Conservation (phyloP, 2,888 invertebrate species). For the Netelia virgata region DNA sequence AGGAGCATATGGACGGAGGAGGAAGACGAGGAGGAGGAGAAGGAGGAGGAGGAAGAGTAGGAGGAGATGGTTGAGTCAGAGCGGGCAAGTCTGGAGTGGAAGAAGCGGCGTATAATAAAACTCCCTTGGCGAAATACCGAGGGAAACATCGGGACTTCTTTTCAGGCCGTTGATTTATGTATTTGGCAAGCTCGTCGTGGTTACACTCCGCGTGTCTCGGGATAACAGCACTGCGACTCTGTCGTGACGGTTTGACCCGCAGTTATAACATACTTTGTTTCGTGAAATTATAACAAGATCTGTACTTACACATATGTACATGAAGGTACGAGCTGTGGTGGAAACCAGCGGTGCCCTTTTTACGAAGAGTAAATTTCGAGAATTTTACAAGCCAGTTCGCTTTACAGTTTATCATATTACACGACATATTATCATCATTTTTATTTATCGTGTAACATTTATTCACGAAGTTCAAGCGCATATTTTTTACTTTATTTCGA, state of each 20-base stretch:
- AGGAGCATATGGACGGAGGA: neutral
- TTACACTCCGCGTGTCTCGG: conserved; percentile 51
- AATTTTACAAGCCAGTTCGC: conserved; percentile 36
- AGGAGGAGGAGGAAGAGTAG: conserved; percentile 4
- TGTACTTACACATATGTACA: conserved; percentile 1
- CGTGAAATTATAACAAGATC: conserved; percentile 37
- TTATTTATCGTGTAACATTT: neutral
- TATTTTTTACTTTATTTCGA: too few relatives aligned
- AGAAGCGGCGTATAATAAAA: conserved; percentile 67
- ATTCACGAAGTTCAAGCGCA: neutral
- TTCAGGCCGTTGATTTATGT: conserved; percentile 71
- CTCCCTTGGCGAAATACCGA: conserved; percentile 67
- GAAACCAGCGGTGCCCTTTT: conserved; percentile 4
- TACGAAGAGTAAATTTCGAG: conserved; percentile 27
- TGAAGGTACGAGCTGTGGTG: neutral
- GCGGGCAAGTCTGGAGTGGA: conserved; percentile 37
- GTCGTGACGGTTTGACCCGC: conserved; percentile 62
- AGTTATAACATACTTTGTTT: conserved; percentile 45
- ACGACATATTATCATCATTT: neutral
- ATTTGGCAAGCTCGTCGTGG: conserved; percentile 68
- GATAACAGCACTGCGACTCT: conserved; percentile 59
- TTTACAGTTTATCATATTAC: conserved; percentile 6
- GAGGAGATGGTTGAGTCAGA: conserved; percentile 14
- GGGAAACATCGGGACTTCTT: conserved; percentile 71
- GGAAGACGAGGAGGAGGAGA: conserved; percentile 17